Evolutionary conservation across 2,113 vertebrate genomes (phyloP).

Genomic region (Brachypteracias leptosomus): DNA sequence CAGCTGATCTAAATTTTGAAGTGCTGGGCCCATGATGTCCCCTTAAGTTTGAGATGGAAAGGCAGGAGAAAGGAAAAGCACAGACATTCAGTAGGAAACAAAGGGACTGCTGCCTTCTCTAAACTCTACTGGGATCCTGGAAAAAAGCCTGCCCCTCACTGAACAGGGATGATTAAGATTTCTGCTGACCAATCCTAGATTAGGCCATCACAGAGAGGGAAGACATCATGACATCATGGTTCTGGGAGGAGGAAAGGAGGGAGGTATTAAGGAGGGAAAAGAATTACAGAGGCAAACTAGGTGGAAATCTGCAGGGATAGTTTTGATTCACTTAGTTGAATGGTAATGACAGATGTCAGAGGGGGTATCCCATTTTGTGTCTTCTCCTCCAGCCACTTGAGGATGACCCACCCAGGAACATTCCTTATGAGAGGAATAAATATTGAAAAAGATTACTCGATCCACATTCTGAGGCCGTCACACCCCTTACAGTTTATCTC

Average conservation of each 20-base stretch:
- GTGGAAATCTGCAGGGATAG: background rate
- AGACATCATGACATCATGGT: background rate
- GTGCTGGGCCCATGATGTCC: constrained; percentile 83
- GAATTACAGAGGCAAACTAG: background rate
- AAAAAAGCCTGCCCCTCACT: background rate
- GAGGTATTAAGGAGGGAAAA: background rate
- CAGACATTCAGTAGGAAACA: background rate
- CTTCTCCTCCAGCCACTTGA: background rate
- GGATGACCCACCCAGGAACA: background rate
- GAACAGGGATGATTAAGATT: background rate
- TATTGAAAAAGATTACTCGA: background rate
- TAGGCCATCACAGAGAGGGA: background rate
- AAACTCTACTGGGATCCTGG: background rate
- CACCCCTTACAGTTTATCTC: background rate
- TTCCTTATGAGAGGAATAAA: background rate
- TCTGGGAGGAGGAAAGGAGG: background rate
- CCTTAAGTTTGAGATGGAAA: constrained; percentile 64
- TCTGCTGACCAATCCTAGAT: background rate
- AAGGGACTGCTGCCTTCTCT: background rate
- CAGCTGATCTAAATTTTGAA: constrained; percentile 79
- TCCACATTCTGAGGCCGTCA: background rate
- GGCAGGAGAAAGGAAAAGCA: background rate
- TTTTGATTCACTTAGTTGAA: background rate
- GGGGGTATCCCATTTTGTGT: background rate
- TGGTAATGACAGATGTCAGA: background rate